phyloP scores from a whole-genome alignment of 2,113 vertebrate genomes.

The Eretmochelys imbricata region DNA sequence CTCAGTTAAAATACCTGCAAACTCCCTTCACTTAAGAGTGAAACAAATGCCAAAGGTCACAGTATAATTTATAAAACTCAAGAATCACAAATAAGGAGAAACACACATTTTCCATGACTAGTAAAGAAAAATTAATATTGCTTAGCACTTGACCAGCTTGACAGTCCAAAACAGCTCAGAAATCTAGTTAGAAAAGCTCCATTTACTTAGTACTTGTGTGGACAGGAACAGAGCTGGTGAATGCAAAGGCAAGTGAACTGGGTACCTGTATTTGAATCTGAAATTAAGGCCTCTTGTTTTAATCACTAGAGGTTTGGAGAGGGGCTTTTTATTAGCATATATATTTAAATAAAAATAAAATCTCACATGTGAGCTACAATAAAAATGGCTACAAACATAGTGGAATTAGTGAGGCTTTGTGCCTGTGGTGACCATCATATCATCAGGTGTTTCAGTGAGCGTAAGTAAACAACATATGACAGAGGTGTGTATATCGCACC shows the following conservation, averaged over 20 bases:
- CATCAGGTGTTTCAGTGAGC: not conserved
- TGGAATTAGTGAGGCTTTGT: not conserved
- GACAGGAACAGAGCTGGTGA: not conserved
- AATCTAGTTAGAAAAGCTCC: not conserved
- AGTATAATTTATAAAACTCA: not conserved
- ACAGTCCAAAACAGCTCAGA: not conserved
- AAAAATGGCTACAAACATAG: not conserved
- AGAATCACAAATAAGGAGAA: not conserved
- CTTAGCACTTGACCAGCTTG: not conserved
- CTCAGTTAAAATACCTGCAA: not conserved
- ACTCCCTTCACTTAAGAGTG: not conserved
- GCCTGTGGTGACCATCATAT: not conserved
- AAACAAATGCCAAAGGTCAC: not conserved
- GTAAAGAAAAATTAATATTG: not conserved
- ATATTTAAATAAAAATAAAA: not conserved
- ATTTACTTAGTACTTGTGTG: not conserved
- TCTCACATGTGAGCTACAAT: not conserved
- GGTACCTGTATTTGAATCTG: not conserved
- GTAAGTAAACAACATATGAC: not conserved
- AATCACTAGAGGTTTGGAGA: not conserved
- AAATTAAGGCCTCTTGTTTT: not conserved
- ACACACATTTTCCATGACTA: not conserved
- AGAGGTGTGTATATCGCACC: not conserved
- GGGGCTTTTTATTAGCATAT: not conserved
- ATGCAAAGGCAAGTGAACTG: not conserved